Evolutionary conservation across 2,113 vertebrate genomes (phyloP).

Genomic region (Onychostruthus taczanowskii): DNA sequence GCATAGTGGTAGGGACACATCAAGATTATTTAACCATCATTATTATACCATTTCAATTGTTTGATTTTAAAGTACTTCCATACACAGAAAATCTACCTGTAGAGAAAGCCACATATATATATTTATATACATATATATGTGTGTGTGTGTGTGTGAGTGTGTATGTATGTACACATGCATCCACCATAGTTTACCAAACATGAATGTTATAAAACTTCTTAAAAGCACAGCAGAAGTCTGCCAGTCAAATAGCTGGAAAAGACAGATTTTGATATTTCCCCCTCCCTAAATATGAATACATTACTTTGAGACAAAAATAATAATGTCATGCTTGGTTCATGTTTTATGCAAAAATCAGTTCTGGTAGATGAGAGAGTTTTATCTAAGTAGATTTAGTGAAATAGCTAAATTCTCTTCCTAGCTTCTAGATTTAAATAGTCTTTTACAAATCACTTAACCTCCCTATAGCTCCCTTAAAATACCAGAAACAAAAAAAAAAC

Average conservation of each 20-base stretch:
- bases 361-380: not conserved
- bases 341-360: conserved; percentile 40
- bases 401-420: not conserved
- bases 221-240: conserved; percentile 46
- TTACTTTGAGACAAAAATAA: conserved; percentile 44
- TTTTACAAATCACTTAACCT: not conserved
- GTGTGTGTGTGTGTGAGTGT: not conserved
- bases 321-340: conserved; percentile 10
- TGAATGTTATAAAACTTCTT: conserved; percentile 12
- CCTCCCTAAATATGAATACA: conserved; percentile 5
- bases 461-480: not conserved
- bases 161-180: not conserved
- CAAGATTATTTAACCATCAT: not conserved
- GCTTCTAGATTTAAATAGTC: not conserved
- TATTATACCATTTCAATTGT: not conserved
- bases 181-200: conserved; percentile 11
- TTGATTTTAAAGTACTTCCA: not conserved
- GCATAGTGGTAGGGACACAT: not conserved
- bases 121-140: not conserved
- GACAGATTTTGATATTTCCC: conserved; percentile 20
- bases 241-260: conserved; percentile 41
- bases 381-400: not conserved
- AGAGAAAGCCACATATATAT: not conserved
- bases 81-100: not conserved
- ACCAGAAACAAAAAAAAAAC: not conserved